These are phyloP conservation scores for Lonchura striata DNA, from an alignment of 2,113 vertebrate species.

Conservation along the genomic window DNA sequence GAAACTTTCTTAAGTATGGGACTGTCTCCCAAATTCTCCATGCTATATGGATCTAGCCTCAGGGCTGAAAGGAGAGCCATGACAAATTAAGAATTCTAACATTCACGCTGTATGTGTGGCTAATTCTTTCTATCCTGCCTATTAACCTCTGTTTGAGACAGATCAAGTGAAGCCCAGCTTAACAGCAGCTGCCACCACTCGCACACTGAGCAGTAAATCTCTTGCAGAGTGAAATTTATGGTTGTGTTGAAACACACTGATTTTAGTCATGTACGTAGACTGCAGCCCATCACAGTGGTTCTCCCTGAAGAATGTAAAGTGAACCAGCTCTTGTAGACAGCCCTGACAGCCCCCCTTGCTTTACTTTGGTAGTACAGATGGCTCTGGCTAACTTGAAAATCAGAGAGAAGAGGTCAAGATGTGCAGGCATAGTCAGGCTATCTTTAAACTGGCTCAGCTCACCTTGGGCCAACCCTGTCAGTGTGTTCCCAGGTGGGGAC, in stretches of 20 bases:
- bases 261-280: neutral
- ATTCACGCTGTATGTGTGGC: neutral
- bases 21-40: neutral
- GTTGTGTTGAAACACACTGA: neutral
- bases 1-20: neutral
- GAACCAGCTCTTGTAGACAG: neutral
- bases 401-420: neutral
- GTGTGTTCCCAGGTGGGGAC: neutral
- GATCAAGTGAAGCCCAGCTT: neutral
- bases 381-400: neutral
- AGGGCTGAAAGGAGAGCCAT: neutral
- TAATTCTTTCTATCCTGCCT: neutral
- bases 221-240: neutral
- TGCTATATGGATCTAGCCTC: neutral
- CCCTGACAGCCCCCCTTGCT: neutral
- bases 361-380: neutral
- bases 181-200: neutral
- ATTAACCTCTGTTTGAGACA: neutral
- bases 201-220: neutral
- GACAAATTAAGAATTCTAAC: neutral
- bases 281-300: neutral
- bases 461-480: neutral
- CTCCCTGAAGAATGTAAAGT: neutral
- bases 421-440: neutral
- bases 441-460: neutral